Conservation (phyloP, 2,888 invertebrate species). For the Biston betularia region DNA sequence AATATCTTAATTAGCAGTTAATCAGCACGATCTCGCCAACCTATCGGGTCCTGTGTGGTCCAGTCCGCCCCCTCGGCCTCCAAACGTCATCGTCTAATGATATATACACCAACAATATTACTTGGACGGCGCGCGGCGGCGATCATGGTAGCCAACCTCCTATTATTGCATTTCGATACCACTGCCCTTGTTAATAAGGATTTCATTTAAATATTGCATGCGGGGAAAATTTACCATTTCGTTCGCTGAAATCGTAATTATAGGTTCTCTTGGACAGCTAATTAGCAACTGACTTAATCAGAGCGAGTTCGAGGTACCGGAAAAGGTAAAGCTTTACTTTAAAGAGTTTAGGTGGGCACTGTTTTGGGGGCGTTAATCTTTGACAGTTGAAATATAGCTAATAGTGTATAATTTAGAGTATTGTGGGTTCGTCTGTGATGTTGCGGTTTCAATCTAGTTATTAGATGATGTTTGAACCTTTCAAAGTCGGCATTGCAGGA, state of each 20-base stretch:
- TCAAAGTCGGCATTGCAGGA: too few relatives aligned
- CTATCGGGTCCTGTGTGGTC: constrained; percentile 41
- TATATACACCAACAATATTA: constrained; percentile 47
- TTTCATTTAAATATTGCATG: constrained; percentile 11
- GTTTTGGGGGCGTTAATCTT: constrained; percentile 14
- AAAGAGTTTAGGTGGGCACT: constrained; percentile 5
- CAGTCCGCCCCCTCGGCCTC: constrained; percentile 40
- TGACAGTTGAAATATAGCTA: constrained; percentile 4
- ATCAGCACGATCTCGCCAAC: constrained; percentile 25
- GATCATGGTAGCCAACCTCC: background rate
- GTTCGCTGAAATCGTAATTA: constrained; percentile 52
- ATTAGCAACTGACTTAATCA: constrained; percentile 51
- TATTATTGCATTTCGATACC: constrained; percentile 9
- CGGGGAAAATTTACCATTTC: constrained; percentile 8
- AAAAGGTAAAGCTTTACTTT: constrained; percentile 28
- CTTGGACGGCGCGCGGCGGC: constrained; percentile 3
- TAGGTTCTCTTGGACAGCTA: constrained; percentile 54
- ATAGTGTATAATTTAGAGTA: background rate
- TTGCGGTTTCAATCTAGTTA: too few relatives aligned
- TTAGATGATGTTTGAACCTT: too few relatives aligned
- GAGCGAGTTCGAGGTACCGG: constrained; percentile 30
- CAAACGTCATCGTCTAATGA: constrained; percentile 53
- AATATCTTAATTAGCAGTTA: constrained; percentile 26
- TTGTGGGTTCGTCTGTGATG: background rate
- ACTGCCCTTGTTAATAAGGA: constrained; percentile 3